These are phyloP conservation scores for Salvelinus namaycush DNA, from an alignment of 2,113 vertebrate species.

Conservation along the genomic window DNA sequence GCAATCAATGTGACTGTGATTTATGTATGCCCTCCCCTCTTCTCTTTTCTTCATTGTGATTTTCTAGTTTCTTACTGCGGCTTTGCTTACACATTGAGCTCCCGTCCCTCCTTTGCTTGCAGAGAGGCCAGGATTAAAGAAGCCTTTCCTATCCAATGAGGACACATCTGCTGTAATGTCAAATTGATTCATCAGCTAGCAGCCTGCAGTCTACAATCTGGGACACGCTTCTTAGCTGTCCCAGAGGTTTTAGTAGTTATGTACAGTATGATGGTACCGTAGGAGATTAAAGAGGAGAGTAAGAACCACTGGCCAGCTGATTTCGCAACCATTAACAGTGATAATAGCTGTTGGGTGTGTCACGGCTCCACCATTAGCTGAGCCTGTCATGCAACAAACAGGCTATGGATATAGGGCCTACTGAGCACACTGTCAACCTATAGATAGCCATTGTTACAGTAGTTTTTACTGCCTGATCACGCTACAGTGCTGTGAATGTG, in stretches of 20 bases:
- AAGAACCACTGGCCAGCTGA: conserved; percentile 43
- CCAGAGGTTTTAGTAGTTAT: neutral
- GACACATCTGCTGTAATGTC: conserved; percentile 51
- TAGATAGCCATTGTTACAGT: neutral
- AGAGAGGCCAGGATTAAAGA: conserved; percentile 47
- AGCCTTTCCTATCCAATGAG: conserved; percentile 46
- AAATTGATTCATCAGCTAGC: conserved; percentile 64
- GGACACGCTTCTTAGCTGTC: conserved; percentile 36
- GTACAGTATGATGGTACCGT: too few species aligned
- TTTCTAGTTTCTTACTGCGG: too few species aligned
- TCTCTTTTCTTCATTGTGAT: too few species aligned
- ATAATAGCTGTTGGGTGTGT: conserved; percentile 15
- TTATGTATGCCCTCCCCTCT: too few species aligned
- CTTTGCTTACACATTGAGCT: too few species aligned
- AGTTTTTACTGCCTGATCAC: conserved; percentile 10
- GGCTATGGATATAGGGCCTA: neutral
- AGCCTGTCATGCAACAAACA: conserved; percentile 1
- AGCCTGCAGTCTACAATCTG: conserved; percentile 47
- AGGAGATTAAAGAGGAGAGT: neutral
- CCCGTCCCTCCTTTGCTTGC: too few species aligned
- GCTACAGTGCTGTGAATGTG: conserved; percentile 13
- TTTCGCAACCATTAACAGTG: conserved; percentile 1
- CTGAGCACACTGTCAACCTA: conserved; percentile 15
- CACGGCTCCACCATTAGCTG: neutral
- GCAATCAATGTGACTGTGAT: too few species aligned